A percentile compares a stretch with the other conserved stretches of the same genome.
phyloP scores from a whole-genome alignment of 2,888 invertebrate genomes.

The Troglohyphantes excavatus region DNA sequence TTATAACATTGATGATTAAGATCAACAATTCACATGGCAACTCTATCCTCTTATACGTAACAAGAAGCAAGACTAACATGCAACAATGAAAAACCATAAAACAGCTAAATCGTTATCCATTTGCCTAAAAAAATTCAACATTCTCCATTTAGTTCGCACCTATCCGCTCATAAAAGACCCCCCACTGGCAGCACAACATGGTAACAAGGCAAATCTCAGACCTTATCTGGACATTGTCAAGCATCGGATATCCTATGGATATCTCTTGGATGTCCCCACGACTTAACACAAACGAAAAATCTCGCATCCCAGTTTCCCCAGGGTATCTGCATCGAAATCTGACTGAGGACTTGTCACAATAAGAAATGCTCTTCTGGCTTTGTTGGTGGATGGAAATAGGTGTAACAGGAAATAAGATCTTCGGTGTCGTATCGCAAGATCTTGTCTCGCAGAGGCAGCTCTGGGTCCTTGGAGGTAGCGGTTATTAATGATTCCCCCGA shows the following conservation, averaged over 20 bases:
- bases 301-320: background rate
- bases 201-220: background rate
- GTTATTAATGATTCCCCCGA: constrained; percentile 73
- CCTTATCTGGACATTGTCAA: background rate
- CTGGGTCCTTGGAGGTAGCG: constrained; percentile 1
- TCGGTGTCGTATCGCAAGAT: constrained; percentile 17
- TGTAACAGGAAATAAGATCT: constrained; percentile 52
- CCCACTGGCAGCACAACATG: background rate
- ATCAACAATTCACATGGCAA: no score
- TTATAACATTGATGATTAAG: no score
- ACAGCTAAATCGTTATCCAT: background rate
- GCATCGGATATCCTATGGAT: background rate
- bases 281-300: background rate
- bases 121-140: background rate
- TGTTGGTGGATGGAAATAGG: background rate
- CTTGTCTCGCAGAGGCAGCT: constrained; percentile 14
- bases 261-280: no score
- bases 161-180: background rate
- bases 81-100: background rate
- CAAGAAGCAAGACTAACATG: background rate
- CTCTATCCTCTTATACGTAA: background rate
- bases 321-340: constrained; percentile 22
- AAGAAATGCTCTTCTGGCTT: constrained; percentile 50
- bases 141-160: background rate
- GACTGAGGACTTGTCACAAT: constrained; percentile 54